Evolutionary conservation across 2,888 invertebrate species (phyloP).

Genomic region (Troilus luridus): DNA sequence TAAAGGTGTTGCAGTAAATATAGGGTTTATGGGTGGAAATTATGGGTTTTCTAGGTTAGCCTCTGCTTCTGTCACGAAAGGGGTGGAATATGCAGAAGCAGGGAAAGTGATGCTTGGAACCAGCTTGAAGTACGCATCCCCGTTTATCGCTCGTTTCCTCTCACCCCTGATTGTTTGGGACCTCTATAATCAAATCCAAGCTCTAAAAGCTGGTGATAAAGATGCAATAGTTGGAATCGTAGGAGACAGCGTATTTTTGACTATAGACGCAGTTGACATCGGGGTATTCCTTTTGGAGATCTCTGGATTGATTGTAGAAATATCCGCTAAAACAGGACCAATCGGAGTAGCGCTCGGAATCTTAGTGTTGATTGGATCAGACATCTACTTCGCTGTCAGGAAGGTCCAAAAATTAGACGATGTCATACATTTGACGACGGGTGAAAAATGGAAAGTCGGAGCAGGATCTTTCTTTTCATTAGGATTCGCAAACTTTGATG

Average conservation of each 20-base stretch:
- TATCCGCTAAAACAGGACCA: neutral
- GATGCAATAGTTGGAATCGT: neutral
- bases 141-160: neutral
- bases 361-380: neutral
- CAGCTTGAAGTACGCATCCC: neutral
- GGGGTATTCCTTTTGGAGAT: neutral
- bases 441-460: neutral
- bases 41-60: neutral
- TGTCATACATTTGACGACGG: neutral
- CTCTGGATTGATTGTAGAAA: neutral
- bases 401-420: neutral
- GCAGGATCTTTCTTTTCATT: neutral
- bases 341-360: neutral
- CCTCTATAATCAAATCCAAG: neutral
- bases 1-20: neutral
- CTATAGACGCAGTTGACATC: neutral
- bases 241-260: neutral
- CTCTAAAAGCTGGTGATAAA: neutral
- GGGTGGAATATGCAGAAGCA: neutral
- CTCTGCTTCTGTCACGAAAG: neutral
- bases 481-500: neutral
- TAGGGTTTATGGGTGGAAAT: neutral
- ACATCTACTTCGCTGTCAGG: neutral
- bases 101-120: neutral
- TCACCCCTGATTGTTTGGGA: neutral